Evolutionary conservation across 2,888 invertebrate species (phyloP).

Genomic region (Ichneumon xanthorius): DNA sequence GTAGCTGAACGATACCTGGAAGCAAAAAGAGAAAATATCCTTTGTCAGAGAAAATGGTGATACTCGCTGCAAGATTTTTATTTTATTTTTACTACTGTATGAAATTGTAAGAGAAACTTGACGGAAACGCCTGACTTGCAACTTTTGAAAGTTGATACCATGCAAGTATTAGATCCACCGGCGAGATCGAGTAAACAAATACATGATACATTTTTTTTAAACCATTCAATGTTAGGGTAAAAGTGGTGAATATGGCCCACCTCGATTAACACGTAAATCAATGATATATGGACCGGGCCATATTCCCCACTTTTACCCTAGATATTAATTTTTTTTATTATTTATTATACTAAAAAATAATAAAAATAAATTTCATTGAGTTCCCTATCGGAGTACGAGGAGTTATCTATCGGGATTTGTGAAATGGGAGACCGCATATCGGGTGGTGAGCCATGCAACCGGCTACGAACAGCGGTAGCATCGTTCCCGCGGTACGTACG

Average conservation of each 20-base stretch:
- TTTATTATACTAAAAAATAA: not conserved
- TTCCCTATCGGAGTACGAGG: not conserved
- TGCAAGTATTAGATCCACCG: too few relatives aligned
- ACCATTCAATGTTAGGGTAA: too few relatives aligned
- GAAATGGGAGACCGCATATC: constrained; percentile 70
- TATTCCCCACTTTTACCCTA: too few relatives aligned
- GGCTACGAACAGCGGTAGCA: not conserved
- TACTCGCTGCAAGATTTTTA: constrained; percentile 12
- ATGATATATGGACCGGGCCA: too few relatives aligned
- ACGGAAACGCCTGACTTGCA: too few relatives aligned
- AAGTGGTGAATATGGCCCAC: too few relatives aligned
- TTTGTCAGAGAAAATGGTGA: constrained; percentile 18
- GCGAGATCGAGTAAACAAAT: too few relatives aligned
- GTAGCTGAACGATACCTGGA: constrained; percentile 95
- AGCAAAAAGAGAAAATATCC: constrained; percentile 72
- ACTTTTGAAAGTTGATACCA: too few relatives aligned
- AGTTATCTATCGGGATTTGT: not conserved
- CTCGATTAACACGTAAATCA: too few relatives aligned
- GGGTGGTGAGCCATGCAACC: constrained; percentile 50
- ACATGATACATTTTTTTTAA: too few relatives aligned
- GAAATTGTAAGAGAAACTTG: not conserved
- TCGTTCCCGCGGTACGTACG: not conserved
- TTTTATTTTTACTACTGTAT: not conserved
- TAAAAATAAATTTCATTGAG: not conserved
- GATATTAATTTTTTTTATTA: not conserved